Conservation (phyloP, 1,140 invertebrate genomes). For the Melitaea cinxia region DNA sequence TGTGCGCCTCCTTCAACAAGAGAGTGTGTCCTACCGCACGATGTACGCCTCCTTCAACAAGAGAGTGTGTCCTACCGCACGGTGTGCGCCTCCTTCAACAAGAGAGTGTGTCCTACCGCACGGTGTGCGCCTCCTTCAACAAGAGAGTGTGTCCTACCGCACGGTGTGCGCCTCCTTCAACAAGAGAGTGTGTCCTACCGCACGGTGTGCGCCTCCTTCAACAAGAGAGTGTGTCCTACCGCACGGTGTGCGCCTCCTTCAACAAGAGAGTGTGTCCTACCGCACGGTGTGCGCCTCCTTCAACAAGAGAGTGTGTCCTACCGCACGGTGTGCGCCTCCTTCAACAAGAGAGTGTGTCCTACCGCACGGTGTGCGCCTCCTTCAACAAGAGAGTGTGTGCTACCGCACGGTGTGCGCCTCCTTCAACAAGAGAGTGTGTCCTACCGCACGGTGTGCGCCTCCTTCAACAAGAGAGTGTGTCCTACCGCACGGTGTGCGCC, state of each 20-base stretch:
- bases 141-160: slow-evolving; percentile 46
- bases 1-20: slow-evolving; percentile 54
- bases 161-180: slow-evolving; percentile 66
- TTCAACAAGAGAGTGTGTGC: slow-evolving; percentile 20
- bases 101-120: slow-evolving; percentile 52
- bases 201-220: slow-evolving; percentile 66
- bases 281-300: slow-evolving; percentile 68
- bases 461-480: slow-evolving; percentile 1
- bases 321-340: slow-evolving; percentile 69
- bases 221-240: slow-evolving; percentile 45
- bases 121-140: slow-evolving; percentile 61
- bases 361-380: slow-evolving; percentile 71
- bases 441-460: slow-evolving; percentile 68
- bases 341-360: slow-evolving; percentile 22
- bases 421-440: slow-evolving; percentile 14
- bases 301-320: slow-evolving; percentile 36
- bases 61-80: slow-evolving; percentile 53
- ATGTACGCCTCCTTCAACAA: slow-evolving; percentile 58
- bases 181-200: slow-evolving; percentile 46
- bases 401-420: slow-evolving; percentile 69
- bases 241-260: slow-evolving; percentile 66
- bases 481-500: slow-evolving; percentile 68
- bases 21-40: slow-evolving; percentile 53
- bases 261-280: slow-evolving; percentile 41
- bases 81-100: slow-evolving; percentile 57